A percentile compares a stretch with the other conserved stretches of the same genome.
Evolutionary conservation across 2,797 vertebrate genomes (phyloP).

Genomic region (Rhabdomys pumilio): DNA sequence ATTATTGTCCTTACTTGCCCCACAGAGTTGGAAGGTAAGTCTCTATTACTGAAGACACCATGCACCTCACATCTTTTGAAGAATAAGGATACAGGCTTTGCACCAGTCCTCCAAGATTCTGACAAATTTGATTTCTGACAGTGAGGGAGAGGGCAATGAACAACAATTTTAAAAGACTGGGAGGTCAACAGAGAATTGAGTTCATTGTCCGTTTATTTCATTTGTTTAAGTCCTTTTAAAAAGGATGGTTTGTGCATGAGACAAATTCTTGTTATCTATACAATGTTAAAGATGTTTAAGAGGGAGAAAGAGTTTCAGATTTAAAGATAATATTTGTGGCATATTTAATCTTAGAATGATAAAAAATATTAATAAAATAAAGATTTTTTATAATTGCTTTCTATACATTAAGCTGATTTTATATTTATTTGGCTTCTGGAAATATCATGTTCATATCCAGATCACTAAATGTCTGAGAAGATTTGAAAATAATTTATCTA

Average conservation of each 20-base stretch:
- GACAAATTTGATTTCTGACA: not conserved
- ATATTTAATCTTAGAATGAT: conserved; percentile 5
- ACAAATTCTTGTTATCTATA: not conserved
- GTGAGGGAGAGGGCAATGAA: not conserved
- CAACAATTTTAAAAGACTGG: not conserved
- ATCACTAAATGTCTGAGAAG: not conserved
- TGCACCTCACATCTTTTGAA: not conserved
- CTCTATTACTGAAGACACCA: not conserved
- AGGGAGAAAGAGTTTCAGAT: not conserved
- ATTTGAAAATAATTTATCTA: not conserved
- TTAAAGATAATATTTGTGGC: not conserved
- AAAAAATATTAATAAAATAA: not conserved
- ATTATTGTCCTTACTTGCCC: not conserved
- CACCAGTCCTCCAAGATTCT: not conserved
- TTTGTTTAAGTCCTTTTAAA: conserved; percentile 12
- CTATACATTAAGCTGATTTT: not conserved
- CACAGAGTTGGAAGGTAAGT: not conserved
- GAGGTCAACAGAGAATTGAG: not conserved
- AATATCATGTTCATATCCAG: not conserved
- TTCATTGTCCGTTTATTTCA: not conserved
- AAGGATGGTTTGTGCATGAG: not conserved
- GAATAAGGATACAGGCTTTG: not conserved
- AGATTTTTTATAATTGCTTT: not conserved
- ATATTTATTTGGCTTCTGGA: not conserved
- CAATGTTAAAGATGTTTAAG: not conserved